phyloP scores from a whole-genome alignment of 2,113 vertebrate species.

The Cichladusa arquata region DNA sequence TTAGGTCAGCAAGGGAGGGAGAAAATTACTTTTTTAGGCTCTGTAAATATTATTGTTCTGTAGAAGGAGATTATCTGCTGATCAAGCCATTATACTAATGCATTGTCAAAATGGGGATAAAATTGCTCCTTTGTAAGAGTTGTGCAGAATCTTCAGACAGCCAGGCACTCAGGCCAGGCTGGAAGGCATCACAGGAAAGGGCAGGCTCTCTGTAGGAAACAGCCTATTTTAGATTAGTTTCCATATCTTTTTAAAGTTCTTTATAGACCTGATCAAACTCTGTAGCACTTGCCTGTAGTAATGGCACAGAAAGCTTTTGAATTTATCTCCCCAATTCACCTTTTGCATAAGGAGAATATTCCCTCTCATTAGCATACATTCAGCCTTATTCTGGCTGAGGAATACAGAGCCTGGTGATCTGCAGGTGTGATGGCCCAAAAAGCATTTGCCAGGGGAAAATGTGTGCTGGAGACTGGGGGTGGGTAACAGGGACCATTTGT shows the following conservation, averaged over 20 bases:
- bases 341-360: neutral
- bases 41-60: constrained; percentile 36
- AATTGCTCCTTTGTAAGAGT: neutral
- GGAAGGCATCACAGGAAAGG: neutral
- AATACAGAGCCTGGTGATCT: neutral
- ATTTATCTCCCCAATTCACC: neutral
- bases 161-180: neutral
- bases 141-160: neutral
- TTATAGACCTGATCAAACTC: neutral
- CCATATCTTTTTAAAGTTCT: neutral
- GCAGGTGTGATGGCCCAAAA: neutral
- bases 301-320: neutral
- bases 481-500: neutral
- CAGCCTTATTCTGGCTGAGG: neutral
- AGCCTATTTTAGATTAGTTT: neutral
- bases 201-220: neutral
- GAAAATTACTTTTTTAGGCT: neutral
- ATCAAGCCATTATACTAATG: neutral
- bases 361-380: neutral
- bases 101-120: neutral
- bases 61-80: neutral
- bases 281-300: neutral
- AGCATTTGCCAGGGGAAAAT: neutral
- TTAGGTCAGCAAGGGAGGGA: neutral
- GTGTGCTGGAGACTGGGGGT: neutral